A percentile compares a stretch with the other conserved stretches of the same genome.
Conservation (phyloP, 2,888 invertebrate genomes). For the Hyposoter dolosus region DNA sequence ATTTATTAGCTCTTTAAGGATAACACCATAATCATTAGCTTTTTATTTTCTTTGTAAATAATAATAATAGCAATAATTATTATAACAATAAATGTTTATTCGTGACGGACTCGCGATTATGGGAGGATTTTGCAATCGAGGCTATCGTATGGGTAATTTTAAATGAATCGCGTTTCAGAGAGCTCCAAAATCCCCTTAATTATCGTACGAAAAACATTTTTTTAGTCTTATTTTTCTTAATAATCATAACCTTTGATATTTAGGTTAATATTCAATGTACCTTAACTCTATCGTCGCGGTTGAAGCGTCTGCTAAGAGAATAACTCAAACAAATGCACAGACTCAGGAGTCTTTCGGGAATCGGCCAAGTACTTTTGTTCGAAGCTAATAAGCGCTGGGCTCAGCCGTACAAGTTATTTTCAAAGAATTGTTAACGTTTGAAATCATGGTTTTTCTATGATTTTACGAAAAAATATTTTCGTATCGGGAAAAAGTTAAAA, state of each 20-base stretch:
- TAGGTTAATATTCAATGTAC: conserved; percentile 59
- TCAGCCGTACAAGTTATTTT: conserved; percentile 1
- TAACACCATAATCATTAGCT: conserved; percentile 39
- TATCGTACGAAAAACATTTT: conserved; percentile 3
- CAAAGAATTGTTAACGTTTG: background rate
- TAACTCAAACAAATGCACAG: conserved; percentile 23
- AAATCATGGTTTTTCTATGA: background rate
- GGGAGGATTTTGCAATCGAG: conserved; percentile 63
- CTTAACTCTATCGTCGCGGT: conserved; percentile 44
- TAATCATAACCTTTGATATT: background rate
- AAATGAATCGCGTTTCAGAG: conserved; percentile 34
- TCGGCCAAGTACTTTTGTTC: conserved; percentile 66
- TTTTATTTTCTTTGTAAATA: conserved; percentile 44
- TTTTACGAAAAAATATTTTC: background rate
- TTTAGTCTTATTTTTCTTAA: conserved; percentile 28
- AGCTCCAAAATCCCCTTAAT: conserved; percentile 34
- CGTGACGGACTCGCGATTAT: conserved; percentile 53
- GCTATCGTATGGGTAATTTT: conserved; percentile 52
- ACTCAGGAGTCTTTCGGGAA: conserved; percentile 56
- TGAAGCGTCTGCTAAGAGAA: conserved; percentile 1
- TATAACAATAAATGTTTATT: conserved; percentile 17
- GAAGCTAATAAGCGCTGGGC: background rate
- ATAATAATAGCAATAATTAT: conserved; percentile 29
- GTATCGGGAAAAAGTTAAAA: background rate
- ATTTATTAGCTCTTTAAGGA: conserved; percentile 64